A percentile compares a stretch with the other conserved stretches of the same genome.
These are phyloP conservation scores for Andrena bucephala DNA, from an alignment of 2,888 invertebrate genomes.

Conservation along the genomic window DNA sequence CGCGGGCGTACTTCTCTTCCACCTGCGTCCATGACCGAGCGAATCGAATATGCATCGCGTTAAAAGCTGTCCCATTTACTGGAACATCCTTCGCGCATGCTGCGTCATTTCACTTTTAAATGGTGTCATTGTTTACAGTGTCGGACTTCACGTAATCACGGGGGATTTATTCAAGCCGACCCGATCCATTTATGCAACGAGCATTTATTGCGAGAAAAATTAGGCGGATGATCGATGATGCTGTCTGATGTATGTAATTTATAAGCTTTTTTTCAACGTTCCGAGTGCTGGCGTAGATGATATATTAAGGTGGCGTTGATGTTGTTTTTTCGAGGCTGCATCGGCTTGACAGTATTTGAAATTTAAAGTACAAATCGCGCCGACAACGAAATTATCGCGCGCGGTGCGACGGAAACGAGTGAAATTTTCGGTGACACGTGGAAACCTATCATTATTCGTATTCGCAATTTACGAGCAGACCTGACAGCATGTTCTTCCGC, in stretches of 20 bases:
- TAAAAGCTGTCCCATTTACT: slow-evolving; percentile 56
- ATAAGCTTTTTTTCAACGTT: too few species aligned
- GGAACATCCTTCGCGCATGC: slow-evolving; percentile 24
- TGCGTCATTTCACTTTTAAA: slow-evolving; percentile 8
- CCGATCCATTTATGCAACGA: neutral
- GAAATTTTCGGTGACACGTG: neutral
- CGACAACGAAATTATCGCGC: neutral
- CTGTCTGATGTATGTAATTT: too few species aligned
- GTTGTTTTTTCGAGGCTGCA: too few species aligned
- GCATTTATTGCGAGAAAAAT: slow-evolving; percentile 1
- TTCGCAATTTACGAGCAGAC: neutral
- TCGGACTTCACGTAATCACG: neutral
- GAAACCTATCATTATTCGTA: slow-evolving; percentile 3
- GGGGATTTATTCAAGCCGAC: neutral
- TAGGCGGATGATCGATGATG: too few species aligned
- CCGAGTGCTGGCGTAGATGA: too few species aligned
- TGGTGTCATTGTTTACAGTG: neutral
- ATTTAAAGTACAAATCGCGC: neutral
- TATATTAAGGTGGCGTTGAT: too few species aligned
- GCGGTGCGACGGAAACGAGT: neutral
- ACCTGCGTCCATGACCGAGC: slow-evolving; percentile 29
- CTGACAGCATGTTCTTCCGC: neutral
- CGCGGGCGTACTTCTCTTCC: slow-evolving; percentile 16
- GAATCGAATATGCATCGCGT: slow-evolving; percentile 53
- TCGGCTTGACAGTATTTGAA: neutral